Percentiles rank a stretch among this genome's conserved stretches.
Evolutionary conservation across 2,113 vertebrate species (phyloP).

Genomic region (Bufo gargarizans): DNA sequence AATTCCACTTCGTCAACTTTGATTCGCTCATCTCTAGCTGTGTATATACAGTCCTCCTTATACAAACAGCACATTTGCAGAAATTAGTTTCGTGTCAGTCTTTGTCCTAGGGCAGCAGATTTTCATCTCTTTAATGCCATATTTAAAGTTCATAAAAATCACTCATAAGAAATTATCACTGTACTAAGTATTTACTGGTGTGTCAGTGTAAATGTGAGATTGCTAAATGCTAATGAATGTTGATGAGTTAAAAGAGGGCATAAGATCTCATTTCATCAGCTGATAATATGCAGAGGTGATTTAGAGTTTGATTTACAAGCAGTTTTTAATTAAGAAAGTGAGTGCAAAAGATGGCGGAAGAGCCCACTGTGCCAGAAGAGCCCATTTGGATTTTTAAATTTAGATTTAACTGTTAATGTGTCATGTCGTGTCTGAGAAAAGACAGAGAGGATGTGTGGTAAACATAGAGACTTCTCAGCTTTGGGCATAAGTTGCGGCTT

Average conservation of each 20-base stretch:
- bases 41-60: neutral
- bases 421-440: neutral
- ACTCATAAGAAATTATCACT: conserved; percentile 40
- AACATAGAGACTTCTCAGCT: neutral
- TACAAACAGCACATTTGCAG: conserved; percentile 2
- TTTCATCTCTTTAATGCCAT: conserved; percentile 42
- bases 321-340: conserved; percentile 48
- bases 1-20: no score
- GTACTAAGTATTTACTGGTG: conserved; percentile 47
- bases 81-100: neutral
- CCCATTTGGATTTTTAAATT: conserved; percentile 5
- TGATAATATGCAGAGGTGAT: conserved; percentile 51
- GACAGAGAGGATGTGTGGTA: neutral
- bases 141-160: conserved; percentile 55
- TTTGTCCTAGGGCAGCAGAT: conserved; percentile 26
- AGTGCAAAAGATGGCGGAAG: conserved; percentile 22
- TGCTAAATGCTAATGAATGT: conserved; percentile 50
- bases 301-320: conserved; percentile 50
- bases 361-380: neutral
- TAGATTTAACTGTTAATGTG: conserved; percentile 11
- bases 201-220: conserved; percentile 50
- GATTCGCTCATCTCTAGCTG: neutral
- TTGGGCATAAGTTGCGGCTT: neutral
- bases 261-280: conserved; percentile 52
- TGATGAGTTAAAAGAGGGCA: conserved; percentile 53